Percentiles rank a stretch among this genome's conserved stretches.
phyloP scores from a whole-genome alignment of 1,140 invertebrate genomes.

The Rhyzopertha dominica region DNA sequence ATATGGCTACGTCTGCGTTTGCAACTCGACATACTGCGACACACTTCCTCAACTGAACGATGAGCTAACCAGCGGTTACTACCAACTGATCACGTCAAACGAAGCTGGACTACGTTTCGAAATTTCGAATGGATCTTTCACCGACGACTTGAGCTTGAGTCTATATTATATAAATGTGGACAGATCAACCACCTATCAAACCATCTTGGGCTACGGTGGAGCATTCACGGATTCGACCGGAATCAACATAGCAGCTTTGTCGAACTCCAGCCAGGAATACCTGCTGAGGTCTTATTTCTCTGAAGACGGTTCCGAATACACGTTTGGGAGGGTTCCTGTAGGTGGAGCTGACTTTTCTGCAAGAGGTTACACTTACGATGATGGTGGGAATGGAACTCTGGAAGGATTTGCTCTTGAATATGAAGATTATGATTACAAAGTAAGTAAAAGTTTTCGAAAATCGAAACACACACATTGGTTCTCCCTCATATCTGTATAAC shows the following conservation, averaged over 20 bases:
- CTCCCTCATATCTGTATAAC: no score
- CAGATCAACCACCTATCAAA: no score
- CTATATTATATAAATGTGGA: no score
- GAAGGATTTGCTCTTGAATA: slow-evolving; percentile 36
- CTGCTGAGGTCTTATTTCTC: slow-evolving; percentile 47
- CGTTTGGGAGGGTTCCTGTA: slow-evolving; percentile 69
- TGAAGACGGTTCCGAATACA: slow-evolving; percentile 64
- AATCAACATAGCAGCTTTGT: slow-evolving; percentile 16
- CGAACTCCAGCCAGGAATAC: slow-evolving; percentile 12
- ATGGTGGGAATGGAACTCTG: slow-evolving; percentile 41
- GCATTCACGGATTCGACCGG: slow-evolving; percentile 46
- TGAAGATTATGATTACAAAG: slow-evolving; percentile 43
- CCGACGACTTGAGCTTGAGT: no score
- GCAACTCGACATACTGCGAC: slow-evolving; percentile 81
- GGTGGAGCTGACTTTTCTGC: slow-evolving; percentile 77
- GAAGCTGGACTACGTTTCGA: slow-evolving; percentile 51
- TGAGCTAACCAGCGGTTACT: slow-evolving; percentile 45
- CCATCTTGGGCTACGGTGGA: slow-evolving; percentile 74
- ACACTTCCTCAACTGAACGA: slow-evolving; percentile 52
- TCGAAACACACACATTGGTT: no score
- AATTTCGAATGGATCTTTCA: slow-evolving; percentile 31
- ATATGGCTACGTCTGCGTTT: slow-evolving; percentile 68
- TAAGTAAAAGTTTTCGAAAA: no score
- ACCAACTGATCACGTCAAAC: slow-evolving; percentile 55
- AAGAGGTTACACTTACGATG: slow-evolving; percentile 63